Conservation (phyloP, 2,888 invertebrate species). For the Neoaliturus tenellus region DNA sequence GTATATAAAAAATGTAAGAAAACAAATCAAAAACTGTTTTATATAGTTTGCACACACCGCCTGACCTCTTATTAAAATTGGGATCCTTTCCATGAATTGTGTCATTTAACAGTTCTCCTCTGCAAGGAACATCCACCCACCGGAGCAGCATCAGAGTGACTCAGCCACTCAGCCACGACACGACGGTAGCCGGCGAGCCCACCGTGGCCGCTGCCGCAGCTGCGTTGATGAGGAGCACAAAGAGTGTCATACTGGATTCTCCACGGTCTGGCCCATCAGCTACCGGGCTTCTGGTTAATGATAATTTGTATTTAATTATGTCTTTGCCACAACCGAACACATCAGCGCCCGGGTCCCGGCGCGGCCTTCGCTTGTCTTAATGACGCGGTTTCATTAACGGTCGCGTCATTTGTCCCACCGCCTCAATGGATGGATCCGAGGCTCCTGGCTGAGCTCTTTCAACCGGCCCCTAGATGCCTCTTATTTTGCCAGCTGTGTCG, state of each 20-base stretch:
- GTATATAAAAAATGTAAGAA: too few species aligned
- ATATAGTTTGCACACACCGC: too few species aligned
- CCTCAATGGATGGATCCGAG: conserved; percentile 25
- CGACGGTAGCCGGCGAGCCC: neutral
- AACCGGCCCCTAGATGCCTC: too few species aligned
- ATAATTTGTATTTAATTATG: conserved; percentile 58
- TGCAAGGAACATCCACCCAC: too few species aligned
- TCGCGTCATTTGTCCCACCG: conserved; percentile 10
- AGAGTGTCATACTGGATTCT: conserved; percentile 58
- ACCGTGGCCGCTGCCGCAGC: neutral
- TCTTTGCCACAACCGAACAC: conserved; percentile 46
- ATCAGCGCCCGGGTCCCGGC: conserved; percentile 21
- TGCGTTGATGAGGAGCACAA: neutral
- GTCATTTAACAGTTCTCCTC: too few species aligned
- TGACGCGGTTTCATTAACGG: conserved; percentile 26
- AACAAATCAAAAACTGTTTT: too few species aligned
- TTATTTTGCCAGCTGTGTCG: too few species aligned
- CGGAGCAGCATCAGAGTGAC: too few species aligned
- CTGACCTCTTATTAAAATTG: too few species aligned
- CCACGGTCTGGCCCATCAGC: conserved; percentile 53
- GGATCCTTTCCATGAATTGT: too few species aligned
- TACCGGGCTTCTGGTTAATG: conserved; percentile 56
- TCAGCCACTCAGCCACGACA: too few species aligned
- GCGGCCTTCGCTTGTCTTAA: conserved; percentile 16
- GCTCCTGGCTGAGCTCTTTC: neutral